Conservation (phyloP, 2,797 vertebrate species). For the Fundulus diaphanus region DNA sequence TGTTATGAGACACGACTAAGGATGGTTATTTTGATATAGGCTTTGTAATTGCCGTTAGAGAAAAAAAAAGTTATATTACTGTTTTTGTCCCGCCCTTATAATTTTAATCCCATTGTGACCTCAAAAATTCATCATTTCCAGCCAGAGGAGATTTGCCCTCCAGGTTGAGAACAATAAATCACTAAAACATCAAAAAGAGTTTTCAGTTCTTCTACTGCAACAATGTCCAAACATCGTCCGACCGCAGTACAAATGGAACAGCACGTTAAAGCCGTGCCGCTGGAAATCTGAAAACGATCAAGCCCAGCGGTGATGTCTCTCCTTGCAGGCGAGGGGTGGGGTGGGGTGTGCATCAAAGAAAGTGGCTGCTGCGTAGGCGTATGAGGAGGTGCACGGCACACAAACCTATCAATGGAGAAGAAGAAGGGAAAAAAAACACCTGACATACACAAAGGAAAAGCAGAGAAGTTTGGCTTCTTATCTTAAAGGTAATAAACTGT, state of each 20-base stretch:
- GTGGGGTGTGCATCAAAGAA: not conserved
- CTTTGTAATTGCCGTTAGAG: not conserved
- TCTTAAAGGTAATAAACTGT: constrained; percentile 32
- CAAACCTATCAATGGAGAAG: constrained; percentile 13
- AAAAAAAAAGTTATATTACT: not conserved
- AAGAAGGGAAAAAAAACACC: constrained; percentile 17
- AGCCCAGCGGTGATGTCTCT: constrained; percentile 43
- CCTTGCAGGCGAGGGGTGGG: constrained; percentile 16
- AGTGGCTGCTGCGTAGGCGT: constrained; percentile 6
- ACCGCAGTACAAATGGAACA: constrained; percentile 26
- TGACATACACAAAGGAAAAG: constrained; percentile 19
- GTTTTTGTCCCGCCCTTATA: not conserved
- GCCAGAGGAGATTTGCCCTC: not conserved
- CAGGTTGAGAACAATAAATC: not conserved
- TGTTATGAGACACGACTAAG: not conserved
- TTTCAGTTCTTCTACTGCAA: constrained; percentile 16
- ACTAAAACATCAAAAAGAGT: constrained; percentile 15
- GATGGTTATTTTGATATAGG: not conserved
- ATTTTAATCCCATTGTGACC: constrained; percentile 12
- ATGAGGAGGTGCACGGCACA: constrained; percentile 25
- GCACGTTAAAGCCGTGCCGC: constrained; percentile 24
- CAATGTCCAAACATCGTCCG: constrained; percentile 32
- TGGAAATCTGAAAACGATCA: constrained; percentile 52
- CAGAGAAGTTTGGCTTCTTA: constrained; percentile 25
- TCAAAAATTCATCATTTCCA: not conserved